Percentiles rank a stretch among this genome's conserved stretches.
Evolutionary conservation across 2,113 vertebrate species (phyloP).

Genomic region (Peromyscus maniculatus): DNA sequence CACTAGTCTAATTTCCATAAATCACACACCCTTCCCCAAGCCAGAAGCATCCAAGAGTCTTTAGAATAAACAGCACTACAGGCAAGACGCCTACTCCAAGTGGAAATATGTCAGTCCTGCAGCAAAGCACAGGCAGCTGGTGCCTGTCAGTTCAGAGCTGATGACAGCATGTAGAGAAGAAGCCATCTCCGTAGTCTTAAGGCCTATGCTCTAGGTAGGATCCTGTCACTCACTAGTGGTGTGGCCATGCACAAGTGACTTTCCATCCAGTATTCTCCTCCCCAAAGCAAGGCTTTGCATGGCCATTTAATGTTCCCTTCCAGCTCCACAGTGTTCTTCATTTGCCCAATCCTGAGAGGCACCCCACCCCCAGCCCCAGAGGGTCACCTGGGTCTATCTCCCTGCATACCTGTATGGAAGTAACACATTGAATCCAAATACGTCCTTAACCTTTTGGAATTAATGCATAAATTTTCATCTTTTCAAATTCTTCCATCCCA

Average conservation of each 20-base stretch:
- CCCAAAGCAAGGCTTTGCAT: not conserved
- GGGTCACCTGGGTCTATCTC: not conserved
- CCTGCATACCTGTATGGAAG: not conserved
- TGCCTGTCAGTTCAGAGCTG: not conserved
- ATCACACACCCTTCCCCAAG: conserved; percentile 35
- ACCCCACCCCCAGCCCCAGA: not conserved
- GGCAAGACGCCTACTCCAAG: not conserved
- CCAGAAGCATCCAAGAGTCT: conserved; percentile 30
- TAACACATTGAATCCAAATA: not conserved
- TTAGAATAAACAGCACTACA: not conserved
- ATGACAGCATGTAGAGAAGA: not conserved
- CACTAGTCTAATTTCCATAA: conserved; percentile 50
- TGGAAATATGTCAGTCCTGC: not conserved
- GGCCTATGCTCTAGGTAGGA: not conserved
- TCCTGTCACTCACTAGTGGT: not conserved
- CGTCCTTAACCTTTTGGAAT: not conserved
- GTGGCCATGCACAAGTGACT: not conserved
- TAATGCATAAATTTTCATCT: not conserved
- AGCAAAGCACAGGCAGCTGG: not conserved
- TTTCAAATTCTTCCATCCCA: not conserved
- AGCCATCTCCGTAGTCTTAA: too few species aligned
- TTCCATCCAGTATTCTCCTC: not conserved
- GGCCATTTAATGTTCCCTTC: not conserved
- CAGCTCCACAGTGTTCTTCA: not conserved
- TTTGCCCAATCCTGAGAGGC: rapidly evolving